These are phyloP conservation scores for Drosophila anceps DNA, from an alignment of 2,888 invertebrate species.

Conservation along the genomic window DNA sequence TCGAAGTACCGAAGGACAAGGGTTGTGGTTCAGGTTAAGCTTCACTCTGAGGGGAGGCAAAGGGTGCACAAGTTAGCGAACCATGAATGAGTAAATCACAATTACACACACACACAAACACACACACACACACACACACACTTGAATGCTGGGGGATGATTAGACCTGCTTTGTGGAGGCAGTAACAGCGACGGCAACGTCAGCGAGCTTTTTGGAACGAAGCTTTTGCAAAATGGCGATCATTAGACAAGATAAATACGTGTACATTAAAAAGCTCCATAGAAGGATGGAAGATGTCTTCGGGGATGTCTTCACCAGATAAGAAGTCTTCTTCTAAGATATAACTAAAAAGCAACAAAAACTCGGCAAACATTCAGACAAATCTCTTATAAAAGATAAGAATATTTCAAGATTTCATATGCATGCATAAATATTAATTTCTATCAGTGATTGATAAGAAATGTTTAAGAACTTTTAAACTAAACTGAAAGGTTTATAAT, in stretches of 20 bases:
- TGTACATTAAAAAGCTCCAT: neutral
- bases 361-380: neutral
- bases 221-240: conserved; percentile 43
- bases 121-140: conserved; percentile 12
- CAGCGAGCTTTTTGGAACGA: conserved; percentile 30
- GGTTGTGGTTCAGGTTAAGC: conserved; percentile 68
- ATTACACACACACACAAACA: conserved; percentile 25
- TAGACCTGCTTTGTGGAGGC: conserved; percentile 36
- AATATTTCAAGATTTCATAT: neutral
- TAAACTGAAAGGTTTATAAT: too few species aligned
- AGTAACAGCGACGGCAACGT: neutral
- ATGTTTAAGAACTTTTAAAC: neutral
- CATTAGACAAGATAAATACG: neutral
- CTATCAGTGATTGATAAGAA: neutral
- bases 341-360: neutral
- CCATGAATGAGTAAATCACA: conserved; percentile 55
- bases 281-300: conserved; percentile 3
- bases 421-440: neutral
- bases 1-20: conserved; percentile 63
- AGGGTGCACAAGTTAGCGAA: conserved; percentile 33
- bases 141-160: conserved; percentile 49
- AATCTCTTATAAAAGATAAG: neutral
- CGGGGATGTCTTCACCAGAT: neutral
- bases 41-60: conserved; percentile 24
- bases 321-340: neutral